These are phyloP conservation scores for Glaucopsyche alexis DNA, from an alignment of 2,888 invertebrate species.

Conservation along the genomic window DNA sequence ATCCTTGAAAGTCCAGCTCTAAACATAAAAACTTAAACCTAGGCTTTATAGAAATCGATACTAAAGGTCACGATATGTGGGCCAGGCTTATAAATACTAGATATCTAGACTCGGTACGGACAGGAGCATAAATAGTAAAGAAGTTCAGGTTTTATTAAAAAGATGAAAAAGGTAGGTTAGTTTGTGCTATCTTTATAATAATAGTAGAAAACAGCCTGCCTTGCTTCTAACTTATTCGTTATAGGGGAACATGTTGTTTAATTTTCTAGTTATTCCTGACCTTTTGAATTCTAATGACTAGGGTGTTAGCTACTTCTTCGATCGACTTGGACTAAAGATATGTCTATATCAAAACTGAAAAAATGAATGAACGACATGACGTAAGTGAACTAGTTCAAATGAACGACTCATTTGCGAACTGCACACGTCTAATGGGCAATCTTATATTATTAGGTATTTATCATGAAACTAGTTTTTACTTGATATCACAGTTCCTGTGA, in stretches of 20 bases:
- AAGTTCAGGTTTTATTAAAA: background rate
- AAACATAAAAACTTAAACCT: constrained; percentile 2
- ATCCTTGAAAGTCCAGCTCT: constrained; percentile 5
- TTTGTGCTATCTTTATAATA: background rate
- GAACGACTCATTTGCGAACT: too few relatives aligned
- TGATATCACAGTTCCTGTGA: background rate
- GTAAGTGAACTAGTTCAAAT: too few relatives aligned
- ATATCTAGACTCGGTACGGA: background rate
- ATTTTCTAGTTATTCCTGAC: too few relatives aligned
- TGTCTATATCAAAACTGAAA: too few relatives aligned
- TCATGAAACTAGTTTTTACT: too few relatives aligned
- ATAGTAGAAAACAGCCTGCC: background rate
- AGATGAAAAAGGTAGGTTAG: background rate
- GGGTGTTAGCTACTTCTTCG: too few relatives aligned
- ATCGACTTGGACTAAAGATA: too few relatives aligned
- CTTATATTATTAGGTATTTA: too few relatives aligned
- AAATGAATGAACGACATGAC: too few relatives aligned
- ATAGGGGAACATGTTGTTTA: too few relatives aligned
- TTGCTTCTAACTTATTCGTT: background rate
- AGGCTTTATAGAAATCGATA: constrained; percentile 5
- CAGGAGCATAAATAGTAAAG: background rate
- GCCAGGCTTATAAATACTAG: constrained; percentile 7
- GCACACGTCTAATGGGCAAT: too few relatives aligned
- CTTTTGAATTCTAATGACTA: too few relatives aligned
- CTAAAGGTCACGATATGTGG: background rate